A percentile compares a stretch with the other conserved stretches of the same genome.
These are phyloP conservation scores for Propithecus coquereli DNA, from an alignment of 2,113 vertebrate species.

Conservation along the genomic window DNA sequence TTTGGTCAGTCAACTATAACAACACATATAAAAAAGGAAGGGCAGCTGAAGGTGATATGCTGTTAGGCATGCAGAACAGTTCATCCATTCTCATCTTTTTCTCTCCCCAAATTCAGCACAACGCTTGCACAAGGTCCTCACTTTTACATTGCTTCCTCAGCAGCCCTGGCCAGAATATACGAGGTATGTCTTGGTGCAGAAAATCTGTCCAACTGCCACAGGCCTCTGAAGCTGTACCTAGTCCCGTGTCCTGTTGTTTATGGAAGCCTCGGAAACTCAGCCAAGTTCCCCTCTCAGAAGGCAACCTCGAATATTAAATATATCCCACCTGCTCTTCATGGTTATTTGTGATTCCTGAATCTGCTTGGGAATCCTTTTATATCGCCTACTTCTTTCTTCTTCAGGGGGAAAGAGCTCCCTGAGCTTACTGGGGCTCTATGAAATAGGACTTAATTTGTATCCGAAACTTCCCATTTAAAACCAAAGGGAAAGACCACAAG, in stretches of 20 bases:
- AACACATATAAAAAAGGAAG: neutral
- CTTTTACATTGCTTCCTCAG: neutral
- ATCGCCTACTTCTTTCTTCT: neutral
- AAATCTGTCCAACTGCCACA: neutral
- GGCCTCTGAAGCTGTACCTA: neutral
- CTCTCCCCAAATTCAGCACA: neutral
- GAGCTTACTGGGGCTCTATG: neutral
- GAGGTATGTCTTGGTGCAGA: neutral
- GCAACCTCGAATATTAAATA: neutral
- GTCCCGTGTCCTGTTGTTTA: neutral
- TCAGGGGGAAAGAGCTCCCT: neutral
- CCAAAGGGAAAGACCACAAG: neutral
- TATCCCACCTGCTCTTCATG: neutral
- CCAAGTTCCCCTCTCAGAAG: neutral
- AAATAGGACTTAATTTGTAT: neutral
- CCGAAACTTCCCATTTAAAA: neutral
- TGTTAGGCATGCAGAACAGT: fast-evolving
- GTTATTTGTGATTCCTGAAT: neutral
- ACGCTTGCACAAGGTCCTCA: fast-evolving
- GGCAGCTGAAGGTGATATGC: neutral
- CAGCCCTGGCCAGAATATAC: neutral
- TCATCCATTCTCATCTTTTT: neutral
- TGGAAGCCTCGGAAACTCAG: neutral
- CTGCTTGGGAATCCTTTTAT: neutral
- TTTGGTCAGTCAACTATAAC: neutral